phyloP scores from a whole-genome alignment of 2,888 invertebrate genomes.

The Agrilus cyanescens region DNA sequence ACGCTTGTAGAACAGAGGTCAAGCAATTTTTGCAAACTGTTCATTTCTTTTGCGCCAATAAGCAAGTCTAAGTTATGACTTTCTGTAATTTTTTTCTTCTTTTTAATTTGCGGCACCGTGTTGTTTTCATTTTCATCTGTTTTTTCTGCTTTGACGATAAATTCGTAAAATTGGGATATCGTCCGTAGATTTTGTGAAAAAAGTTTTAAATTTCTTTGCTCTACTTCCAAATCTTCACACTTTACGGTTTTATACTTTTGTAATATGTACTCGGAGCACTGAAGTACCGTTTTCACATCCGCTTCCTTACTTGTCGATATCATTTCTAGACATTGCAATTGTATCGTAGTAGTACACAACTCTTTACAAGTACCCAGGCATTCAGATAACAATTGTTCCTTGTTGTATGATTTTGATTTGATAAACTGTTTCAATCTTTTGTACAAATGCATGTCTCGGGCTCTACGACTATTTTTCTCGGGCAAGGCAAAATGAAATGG shows the following conservation, averaged over 20 bases:
- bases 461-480: conserved; percentile 75
- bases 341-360: conserved; percentile 59
- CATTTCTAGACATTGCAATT: conserved; percentile 60
- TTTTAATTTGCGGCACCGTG: conserved; percentile 6
- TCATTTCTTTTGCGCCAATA: conserved; percentile 45
- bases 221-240: conserved; percentile 23
- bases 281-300: conserved; percentile 47
- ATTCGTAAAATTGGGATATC: conserved; percentile 27
- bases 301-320: conserved; percentile 52
- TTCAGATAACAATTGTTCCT: conserved; percentile 41
- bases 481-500: conserved; percentile 88
- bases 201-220: conserved; percentile 22
- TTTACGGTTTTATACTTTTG: conserved; percentile 27
- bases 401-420: conserved; percentile 42
- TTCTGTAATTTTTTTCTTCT: conserved; percentile 12
- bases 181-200: conserved; percentile 25
- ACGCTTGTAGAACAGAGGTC: conserved; percentile 40
- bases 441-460: conserved; percentile 77
- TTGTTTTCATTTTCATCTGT: conserved; percentile 24
- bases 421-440: conserved; percentile 60
- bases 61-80: conserved; percentile 16
- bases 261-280: conserved; percentile 37
- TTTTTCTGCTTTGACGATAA: conserved; percentile 15
- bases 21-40: conserved; percentile 50
- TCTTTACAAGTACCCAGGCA: conserved; percentile 46